Evolutionary conservation across 2,888 invertebrate species (phyloP).

Genomic region (Cataglyphis cursor): DNA sequence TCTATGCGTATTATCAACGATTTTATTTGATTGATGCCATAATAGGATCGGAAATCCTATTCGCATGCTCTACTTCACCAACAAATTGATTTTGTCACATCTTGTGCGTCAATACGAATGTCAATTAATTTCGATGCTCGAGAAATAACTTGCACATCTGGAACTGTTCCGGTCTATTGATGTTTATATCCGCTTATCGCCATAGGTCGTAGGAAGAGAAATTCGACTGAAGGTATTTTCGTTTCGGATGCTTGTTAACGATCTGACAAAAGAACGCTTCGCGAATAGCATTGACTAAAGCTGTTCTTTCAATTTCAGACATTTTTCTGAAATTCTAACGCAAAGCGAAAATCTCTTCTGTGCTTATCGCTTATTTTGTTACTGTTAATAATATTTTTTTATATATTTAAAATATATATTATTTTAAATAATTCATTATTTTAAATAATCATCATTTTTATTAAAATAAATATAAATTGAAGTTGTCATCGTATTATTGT

Average conservation of each 20-base stretch:
- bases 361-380: background rate
- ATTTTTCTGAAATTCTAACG: background rate
- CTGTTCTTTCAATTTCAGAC: background rate
- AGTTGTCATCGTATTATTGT: background rate
- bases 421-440: background rate
- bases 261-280: background rate
- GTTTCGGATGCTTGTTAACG: slow-evolving; percentile 1
- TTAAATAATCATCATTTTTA: background rate
- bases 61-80: background rate
- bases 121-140: slow-evolving; percentile 3
- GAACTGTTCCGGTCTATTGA: background rate
- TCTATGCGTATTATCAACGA: slow-evolving; percentile 12
- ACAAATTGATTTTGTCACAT: slow-evolving; percentile 2
- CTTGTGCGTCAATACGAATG: slow-evolving; percentile 2
- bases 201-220: background rate
- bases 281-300: background rate
- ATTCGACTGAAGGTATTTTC: slow-evolving; percentile 2
- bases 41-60: slow-evolving; percentile 7
- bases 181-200: background rate
- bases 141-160: background rate
- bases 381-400: background rate
- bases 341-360: background rate
- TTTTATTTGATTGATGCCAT: slow-evolving; percentile 13
- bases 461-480: background rate
- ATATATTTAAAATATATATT: background rate